Conservation (phyloP, 2,113 vertebrate genomes). For the Amblyornis subalaris region DNA sequence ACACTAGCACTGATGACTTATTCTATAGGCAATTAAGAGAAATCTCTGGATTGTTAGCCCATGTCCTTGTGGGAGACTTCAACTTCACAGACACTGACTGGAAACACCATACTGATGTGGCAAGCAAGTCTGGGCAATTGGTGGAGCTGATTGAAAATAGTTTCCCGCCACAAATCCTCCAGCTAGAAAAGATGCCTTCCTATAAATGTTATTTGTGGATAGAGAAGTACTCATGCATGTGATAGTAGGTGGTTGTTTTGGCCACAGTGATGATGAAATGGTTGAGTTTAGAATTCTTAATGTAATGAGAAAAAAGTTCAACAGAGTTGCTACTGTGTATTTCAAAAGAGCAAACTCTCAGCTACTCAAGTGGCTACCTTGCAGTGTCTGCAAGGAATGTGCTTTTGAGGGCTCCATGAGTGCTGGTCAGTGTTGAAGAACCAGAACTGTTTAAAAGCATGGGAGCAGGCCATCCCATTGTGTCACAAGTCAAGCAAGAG, state of each 20-base stretch:
- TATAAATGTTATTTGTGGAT: background rate
- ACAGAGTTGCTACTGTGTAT: background rate
- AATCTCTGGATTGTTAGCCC: background rate
- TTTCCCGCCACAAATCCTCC: background rate
- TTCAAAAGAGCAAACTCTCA: background rate
- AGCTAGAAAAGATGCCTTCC: background rate
- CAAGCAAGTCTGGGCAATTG: background rate
- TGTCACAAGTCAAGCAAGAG: background rate
- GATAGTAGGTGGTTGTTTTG: background rate
- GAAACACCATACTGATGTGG: background rate
- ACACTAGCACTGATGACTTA: background rate
- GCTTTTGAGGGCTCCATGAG: background rate
- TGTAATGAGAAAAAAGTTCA: background rate
- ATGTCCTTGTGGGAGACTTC: background rate
- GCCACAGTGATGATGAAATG: background rate
- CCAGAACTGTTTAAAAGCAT: background rate
- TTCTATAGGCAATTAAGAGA: background rate
- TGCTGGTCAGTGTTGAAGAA: background rate
- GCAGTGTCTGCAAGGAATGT: background rate
- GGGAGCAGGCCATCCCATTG: background rate
- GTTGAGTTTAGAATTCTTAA: background rate
- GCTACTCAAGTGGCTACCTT: background rate
- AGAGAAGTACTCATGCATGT: background rate
- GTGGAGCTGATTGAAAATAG: background rate
- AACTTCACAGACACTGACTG: background rate